Evolutionary conservation across 1,140 invertebrate genomes (phyloP).

Genomic region (Lucilia cuprina): DNA sequence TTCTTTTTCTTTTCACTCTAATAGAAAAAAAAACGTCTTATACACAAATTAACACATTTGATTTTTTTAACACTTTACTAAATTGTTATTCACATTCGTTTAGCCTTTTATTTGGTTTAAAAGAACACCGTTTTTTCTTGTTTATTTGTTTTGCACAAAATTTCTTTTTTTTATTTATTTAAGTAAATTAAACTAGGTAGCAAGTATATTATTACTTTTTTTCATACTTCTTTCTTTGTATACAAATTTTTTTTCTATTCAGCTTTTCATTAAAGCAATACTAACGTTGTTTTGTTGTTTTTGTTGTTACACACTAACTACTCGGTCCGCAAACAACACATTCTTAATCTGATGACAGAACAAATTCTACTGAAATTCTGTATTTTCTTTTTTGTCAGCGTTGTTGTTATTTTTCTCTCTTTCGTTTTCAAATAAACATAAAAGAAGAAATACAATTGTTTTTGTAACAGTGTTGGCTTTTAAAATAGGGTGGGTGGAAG

Average conservation of each 20-base stretch:
- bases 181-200: neutral
- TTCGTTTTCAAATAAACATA: neutral
- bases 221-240: neutral
- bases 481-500: too few relatives aligned
- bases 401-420: neutral
- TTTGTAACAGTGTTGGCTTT: too few relatives aligned
- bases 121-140: neutral
- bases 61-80: neutral
- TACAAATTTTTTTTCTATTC: neutral
- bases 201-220: too few relatives aligned
- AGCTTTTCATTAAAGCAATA: neutral
- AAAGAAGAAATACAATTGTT: too few relatives aligned
- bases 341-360: conserved; percentile 2
- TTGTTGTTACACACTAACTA: neutral
- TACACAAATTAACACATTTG: neutral
- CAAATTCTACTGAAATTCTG: neutral
- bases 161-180: neutral
- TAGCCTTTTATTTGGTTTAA: neutral
- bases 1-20: neutral
- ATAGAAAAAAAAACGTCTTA: neutral
- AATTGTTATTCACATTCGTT: neutral
- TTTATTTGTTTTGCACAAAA: too few relatives aligned
- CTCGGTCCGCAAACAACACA: neutral
- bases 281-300: neutral
- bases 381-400: neutral